Evolutionary conservation across 2,888 invertebrate genomes (phyloP), one percentile per base, ranked within the genome.

Genomic region (Drosophila neotestacea): DNA sequence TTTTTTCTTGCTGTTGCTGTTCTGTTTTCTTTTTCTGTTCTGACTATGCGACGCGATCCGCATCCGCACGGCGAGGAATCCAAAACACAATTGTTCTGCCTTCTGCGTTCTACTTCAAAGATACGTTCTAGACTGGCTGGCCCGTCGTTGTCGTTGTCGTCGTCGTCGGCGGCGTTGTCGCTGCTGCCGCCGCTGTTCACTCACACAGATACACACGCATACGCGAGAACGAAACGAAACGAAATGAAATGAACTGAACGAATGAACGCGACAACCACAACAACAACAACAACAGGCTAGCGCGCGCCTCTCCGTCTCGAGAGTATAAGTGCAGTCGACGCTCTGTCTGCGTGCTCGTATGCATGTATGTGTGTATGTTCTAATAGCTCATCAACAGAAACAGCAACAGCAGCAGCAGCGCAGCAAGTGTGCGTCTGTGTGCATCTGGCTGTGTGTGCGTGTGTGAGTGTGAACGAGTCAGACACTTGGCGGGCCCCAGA

Each of bases 81-180:
- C 85, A 91, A 91, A 91, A 87, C 88, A 90, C 91, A 91, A 91
- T 91, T 91, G 92, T 91, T 90, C 91, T 89, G 88, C 85, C 78
- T 78, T 88, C 77, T 81, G 74, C 90, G 91, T 91, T 91, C 91
- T 91, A 89, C 84, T 85, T 90, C 78, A 83, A 77, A 81, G 79
- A 84, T 87, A 89, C 79, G 87, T 91, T 90, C 91, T 91, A 90
- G 82, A 86, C 90, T 89, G 89, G 77, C 85, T 76, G 75, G 74
- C 71, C 63, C 64, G 77, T 44, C 70, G 80, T 55, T 56, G 74
- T 56, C 36, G 64, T 54, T 60, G 63, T 48, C 36, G 85, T 47
- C 64, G 70, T 64, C 22, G 62, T 50, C 32, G 50, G 59, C 32
- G 67, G 56, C 13, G 69, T 62, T n/a, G 80, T 46, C 48, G 76